Conservation (phyloP, 1,140 invertebrate genomes). For the Oedothorax gibbosus region DNA sequence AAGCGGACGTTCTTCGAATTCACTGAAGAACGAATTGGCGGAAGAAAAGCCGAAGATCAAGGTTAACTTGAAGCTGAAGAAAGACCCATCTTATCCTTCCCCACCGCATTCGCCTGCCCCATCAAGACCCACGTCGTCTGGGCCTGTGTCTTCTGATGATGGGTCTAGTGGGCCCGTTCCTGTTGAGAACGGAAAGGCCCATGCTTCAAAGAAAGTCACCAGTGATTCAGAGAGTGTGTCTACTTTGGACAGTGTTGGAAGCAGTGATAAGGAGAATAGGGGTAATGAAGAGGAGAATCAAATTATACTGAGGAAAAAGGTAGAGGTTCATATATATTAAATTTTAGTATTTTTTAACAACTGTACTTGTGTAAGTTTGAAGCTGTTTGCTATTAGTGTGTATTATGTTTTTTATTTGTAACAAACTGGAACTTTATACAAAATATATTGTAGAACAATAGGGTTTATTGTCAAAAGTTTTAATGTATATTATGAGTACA, state of each 20-base stretch:
- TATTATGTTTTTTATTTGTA: too few species aligned
- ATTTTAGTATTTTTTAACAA: background rate
- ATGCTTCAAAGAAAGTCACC: slow-evolving; percentile 34
- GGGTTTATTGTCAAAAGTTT: too few species aligned
- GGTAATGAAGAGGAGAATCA: slow-evolving; percentile 62
- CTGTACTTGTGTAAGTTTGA: background rate
- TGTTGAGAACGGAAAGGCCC: slow-evolving; percentile 61
- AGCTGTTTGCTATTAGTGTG: background rate
- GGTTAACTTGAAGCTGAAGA: slow-evolving; percentile 63
- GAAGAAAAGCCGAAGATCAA: slow-evolving; percentile 60
- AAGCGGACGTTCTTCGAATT: background rate
- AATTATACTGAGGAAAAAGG: slow-evolving; percentile 53
- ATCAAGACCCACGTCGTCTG: slow-evolving; percentile 37
- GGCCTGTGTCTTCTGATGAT: slow-evolving; percentile 31
- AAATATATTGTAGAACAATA: background rate
- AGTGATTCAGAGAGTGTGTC: slow-evolving; percentile 83
- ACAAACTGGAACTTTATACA: too few species aligned
- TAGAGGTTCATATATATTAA: slow-evolving; percentile 40
- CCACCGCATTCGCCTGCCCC: slow-evolving; percentile 50
- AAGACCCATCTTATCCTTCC: slow-evolving; percentile 48
- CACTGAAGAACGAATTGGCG: background rate
- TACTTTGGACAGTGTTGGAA: slow-evolving; percentile 81
- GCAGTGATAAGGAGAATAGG: slow-evolving; percentile 74
- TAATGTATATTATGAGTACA: too few species aligned
- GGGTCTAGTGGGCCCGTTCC: slow-evolving; percentile 26